Evolutionary conservation across 2,888 invertebrate genomes (phyloP).

Genomic region (Synanthedon formicaeformis): DNA sequence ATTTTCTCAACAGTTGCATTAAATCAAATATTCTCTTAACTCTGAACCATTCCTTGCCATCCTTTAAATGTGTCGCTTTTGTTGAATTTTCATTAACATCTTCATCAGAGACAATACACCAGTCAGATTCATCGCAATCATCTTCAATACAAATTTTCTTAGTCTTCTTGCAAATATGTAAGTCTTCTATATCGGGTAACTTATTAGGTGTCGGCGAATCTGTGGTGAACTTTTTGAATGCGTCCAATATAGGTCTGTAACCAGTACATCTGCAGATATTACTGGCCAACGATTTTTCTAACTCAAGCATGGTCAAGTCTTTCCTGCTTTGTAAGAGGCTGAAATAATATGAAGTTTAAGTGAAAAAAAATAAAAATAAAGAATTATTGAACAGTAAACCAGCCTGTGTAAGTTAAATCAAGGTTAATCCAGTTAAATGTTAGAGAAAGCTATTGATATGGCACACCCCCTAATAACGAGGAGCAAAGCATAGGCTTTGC

Average conservation of each 20-base stretch:
- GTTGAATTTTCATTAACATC: slow-evolving; percentile 21
- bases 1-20: slow-evolving; percentile 54
- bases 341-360: slow-evolving; percentile 5
- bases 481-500: too few species aligned
- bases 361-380: neutral
- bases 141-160: slow-evolving; percentile 10
- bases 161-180: slow-evolving; percentile 18
- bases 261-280: slow-evolving; percentile 87
- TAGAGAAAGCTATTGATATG: too few species aligned
- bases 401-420: too few species aligned
- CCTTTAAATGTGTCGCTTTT: slow-evolving; percentile 35
- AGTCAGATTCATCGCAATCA: slow-evolving; percentile 15
- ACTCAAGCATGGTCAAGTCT: slow-evolving; percentile 71
- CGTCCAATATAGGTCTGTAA: slow-evolving; percentile 80
- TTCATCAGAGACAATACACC: slow-evolving; percentile 22
- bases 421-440: too few species aligned
- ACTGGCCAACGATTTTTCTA: slow-evolving; percentile 80
- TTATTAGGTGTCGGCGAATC: slow-evolving; percentile 63
- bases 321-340: slow-evolving; percentile 20
- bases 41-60: slow-evolving; percentile 63
- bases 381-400: too few species aligned
- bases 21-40: slow-evolving; percentile 58
- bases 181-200: slow-evolving; percentile 43
- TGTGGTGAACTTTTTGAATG: slow-evolving; percentile 79
- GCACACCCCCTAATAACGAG: too few species aligned